Base-by-base conservation (phyloP, 2,888 invertebrate genomes). In the Drosophila rubida region DNA sequence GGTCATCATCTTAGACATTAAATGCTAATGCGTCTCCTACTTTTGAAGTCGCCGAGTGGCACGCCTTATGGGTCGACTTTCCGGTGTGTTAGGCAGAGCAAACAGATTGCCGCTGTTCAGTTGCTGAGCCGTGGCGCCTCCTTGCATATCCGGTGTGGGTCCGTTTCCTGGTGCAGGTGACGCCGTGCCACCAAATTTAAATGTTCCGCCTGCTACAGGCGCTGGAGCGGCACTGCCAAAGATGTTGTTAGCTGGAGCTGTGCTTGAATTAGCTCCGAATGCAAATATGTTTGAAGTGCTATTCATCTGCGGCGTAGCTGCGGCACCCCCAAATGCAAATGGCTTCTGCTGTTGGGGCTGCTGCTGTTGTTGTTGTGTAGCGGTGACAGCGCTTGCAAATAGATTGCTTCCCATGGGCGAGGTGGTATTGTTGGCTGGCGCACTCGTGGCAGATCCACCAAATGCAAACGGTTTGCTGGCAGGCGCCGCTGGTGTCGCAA, bases 21-120 rank as follows among this genome's bases (percentile, higher is more conserved):
- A 23, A 16, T n/a, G 22, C n/a, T 25, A 14, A 6, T 19, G 1
- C 44, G 11, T n/a, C 22, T 42, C 6, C 42, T 70, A 89, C 57
- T 90, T 90, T 41, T 89, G 89, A 22, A 90, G 69, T 6, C 90
- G 90, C 14, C 90, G 69, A 3, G 91, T 90, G 7, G 90, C 91
- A 3, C 86, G 85, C 27, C 90, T 77, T 0, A 90, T 87, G 9
- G 73, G 89, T 3, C 90, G 87, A 37, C 66, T 69, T 5, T 74
- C 76, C 4, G 74, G 53, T 1, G 82, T 63, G 14, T 64, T 60
- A 1, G 82, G 75, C 45, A 80, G 71, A 3, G 84, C 75, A 62
- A 89, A 89, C 6, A 83, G 14, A 51, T 89, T 90, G 5, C 82
- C 86, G 32, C 60, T 67, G 22, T 76, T 76, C 3, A 62, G 8